These are phyloP conservation scores for Pheosia gnoma DNA, from an alignment of 2,888 invertebrate genomes.

Conservation along the genomic window DNA sequence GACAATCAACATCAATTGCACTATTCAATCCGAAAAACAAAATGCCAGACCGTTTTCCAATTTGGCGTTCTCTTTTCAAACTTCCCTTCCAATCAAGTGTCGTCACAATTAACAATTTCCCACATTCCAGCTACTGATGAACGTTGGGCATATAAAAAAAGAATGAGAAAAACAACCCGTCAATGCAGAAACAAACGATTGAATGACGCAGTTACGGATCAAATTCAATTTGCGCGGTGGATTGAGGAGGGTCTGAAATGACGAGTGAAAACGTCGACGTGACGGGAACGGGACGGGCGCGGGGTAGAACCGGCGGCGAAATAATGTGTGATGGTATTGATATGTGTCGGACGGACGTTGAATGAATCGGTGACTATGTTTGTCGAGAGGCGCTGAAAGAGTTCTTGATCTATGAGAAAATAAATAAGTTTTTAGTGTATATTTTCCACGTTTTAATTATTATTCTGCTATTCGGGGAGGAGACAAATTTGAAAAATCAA, in stretches of 20 bases:
- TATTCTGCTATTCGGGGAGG: too few relatives aligned
- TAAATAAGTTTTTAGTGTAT: conserved; percentile 5
- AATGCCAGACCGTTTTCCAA: not conserved
- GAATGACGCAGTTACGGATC: conserved; percentile 73
- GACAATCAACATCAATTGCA: not conserved
- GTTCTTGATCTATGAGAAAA: conserved; percentile 10
- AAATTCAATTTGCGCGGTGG: conserved; percentile 80
- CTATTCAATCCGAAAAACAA: not conserved
- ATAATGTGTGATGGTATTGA: conserved; percentile 56
- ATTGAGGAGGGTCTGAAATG: conserved; percentile 79
- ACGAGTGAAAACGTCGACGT: conserved; percentile 57
- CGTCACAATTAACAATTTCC: conserved; percentile 14
- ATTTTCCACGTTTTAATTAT: too few relatives aligned
- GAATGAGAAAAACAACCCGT: conserved; percentile 59
- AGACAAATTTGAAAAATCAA: too few relatives aligned
- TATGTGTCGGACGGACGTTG: conserved; percentile 41
- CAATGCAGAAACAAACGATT: conserved; percentile 72
- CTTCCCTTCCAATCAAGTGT: conserved; percentile 11
- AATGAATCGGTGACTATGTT: conserved; percentile 18
- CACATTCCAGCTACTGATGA: conserved; percentile 18
- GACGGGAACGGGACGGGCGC: conserved; percentile 37
- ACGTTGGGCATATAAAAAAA: conserved; percentile 33
- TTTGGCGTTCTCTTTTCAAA: conserved; percentile 8
- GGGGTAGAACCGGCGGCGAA: conserved; percentile 43
- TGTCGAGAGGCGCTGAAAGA: not conserved